phyloP scores from a whole-genome alignment of 2,888 invertebrate genomes.

The Habroteleia sp. region DNA sequence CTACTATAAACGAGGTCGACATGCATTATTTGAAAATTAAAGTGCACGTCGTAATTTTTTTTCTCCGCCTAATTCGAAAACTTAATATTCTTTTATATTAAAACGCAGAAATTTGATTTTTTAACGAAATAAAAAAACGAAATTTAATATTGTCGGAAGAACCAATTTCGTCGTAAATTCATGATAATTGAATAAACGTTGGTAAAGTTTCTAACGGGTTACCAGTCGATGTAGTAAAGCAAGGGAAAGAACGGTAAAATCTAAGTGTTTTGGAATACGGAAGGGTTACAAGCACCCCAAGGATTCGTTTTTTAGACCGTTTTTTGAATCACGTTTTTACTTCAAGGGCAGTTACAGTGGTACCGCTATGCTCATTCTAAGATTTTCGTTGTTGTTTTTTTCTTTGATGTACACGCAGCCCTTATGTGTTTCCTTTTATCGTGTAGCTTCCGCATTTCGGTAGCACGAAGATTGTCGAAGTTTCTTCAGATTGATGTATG shows the following conservation, averaged over 20 bases:
- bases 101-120: constrained; percentile 30
- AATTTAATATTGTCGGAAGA: constrained; percentile 25
- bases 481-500: constrained; percentile 61
- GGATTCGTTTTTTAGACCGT: constrained; percentile 46
- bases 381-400: constrained; percentile 55
- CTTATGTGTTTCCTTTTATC: constrained; percentile 62
- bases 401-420: constrained; percentile 71
- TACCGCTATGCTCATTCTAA: constrained; percentile 56
- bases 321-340: constrained; percentile 54
- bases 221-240: constrained; percentile 9
- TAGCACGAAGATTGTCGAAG: constrained; percentile 63
- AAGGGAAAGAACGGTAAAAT: constrained; percentile 33
- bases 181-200: constrained; percentile 15
- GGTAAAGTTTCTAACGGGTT: neutral
- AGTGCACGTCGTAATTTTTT: too few species aligned
- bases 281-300: constrained; percentile 66
- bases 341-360: constrained; percentile 35
- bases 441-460: constrained; percentile 72
- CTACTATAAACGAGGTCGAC: too few species aligned
- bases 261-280: constrained; percentile 57
- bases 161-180: constrained; percentile 14
- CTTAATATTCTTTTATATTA: constrained; percentile 11
- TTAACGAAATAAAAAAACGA: neutral
- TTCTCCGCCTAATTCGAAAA: constrained; percentile 1
- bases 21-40: too few species aligned